Evolutionary conservation across 1,140 invertebrate genomes (phyloP), one percentile per base, ranked within the genome.

Genomic region (Cephus cinctus): DNA sequence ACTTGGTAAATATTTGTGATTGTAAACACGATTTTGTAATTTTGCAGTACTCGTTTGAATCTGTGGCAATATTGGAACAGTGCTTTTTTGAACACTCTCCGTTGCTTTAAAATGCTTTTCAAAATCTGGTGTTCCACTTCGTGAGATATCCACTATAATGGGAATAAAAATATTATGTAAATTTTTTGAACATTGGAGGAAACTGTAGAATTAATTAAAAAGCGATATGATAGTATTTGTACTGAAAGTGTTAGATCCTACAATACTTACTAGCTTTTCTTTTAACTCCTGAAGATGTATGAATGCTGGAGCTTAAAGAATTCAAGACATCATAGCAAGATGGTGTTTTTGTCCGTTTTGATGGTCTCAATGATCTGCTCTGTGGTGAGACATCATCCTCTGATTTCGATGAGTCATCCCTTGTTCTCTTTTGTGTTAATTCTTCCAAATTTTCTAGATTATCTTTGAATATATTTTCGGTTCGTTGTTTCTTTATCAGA

Each of bases 281-380:
- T 52, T 77, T 76, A 3, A 67, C 57, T 0, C 75, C 75, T n/a
- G 67, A 54, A 23, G 52, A 47, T 4, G 71, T 59, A 15, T 67
- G 54, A 8, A 59, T 60, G 30, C 73, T 77, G 3, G 73, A 77
- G 52, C 69, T 75, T 20, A 77, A 52, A 0, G 73, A 77, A 22
- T 71, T 73, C 18, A 76, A 49, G 18, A 77, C 69, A 47, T 75
- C 75, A 27, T 73, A 71, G 49, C 71, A 76, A n/a, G 74, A 76
- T 5, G 64, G 71, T 14, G 64, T 65, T 50, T 75, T 77, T 2
- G 70, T 62, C 39, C 71, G 52, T 47, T 77, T 77, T 9, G 61
- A 49, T 21, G 73, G 71, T 43, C 75, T 69, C n/a, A 50, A 14
- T 22, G 42, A 43, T 54, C 60, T 65, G 18, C 43, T 62, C 31